These are phyloP conservation scores for Liparis tanakae DNA, from an alignment of 2,797 vertebrate genomes.

Conservation along the genomic window DNA sequence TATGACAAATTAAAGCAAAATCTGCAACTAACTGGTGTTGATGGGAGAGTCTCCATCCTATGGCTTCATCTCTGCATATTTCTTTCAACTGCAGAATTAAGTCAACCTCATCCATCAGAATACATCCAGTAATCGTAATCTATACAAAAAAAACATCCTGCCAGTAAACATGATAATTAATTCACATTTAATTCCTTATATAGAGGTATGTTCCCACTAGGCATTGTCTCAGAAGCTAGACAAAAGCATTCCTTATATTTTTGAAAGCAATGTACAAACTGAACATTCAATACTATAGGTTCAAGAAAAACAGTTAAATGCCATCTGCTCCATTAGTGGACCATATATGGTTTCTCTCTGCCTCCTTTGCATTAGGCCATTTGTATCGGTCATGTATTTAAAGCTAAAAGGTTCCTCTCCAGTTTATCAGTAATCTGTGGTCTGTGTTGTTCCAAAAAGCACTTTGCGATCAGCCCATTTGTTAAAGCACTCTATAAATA, in stretches of 20 bases:
- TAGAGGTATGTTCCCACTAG: neutral
- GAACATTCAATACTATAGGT: conserved; percentile 5
- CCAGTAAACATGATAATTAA: neutral
- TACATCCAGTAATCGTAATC: neutral
- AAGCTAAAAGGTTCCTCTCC: neutral
- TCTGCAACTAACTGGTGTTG: neutral
- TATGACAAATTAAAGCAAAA: neutral
- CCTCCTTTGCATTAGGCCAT: neutral
- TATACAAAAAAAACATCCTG: neutral
- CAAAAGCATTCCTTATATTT: neutral
- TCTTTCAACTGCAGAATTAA: neutral
- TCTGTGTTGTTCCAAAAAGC: conserved; percentile 44
- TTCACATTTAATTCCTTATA: neutral
- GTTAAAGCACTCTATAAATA: conserved; percentile 57
- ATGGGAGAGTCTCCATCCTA: neutral
- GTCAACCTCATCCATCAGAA: neutral
- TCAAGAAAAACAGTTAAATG: conserved; percentile 7
- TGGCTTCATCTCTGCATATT: neutral
- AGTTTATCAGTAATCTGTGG: conserved; percentile 18
- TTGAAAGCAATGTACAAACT: neutral
- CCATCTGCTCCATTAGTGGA: conserved; percentile 1
- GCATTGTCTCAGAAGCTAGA: neutral
- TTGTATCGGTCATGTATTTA: neutral
- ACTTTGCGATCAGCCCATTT: conserved; percentile 49
- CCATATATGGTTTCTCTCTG: neutral